A percentile compares a stretch with the other conserved stretches of the same genome.
Evolutionary conservation across 1,140 invertebrate species (phyloP).

Genomic region (Drosophila equinoxialis): DNA sequence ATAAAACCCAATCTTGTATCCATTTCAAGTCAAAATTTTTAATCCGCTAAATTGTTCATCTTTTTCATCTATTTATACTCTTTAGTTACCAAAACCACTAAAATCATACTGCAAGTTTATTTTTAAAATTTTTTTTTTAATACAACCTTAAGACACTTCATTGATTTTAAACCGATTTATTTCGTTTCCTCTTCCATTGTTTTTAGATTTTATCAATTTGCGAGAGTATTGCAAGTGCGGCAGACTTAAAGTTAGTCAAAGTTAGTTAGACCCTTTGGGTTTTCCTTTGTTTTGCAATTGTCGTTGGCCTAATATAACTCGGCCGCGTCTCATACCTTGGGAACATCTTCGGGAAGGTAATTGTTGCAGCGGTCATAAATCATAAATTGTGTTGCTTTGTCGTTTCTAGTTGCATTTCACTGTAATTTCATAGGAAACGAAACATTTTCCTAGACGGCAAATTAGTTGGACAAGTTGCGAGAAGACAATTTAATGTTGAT

Average conservation of each 20-base stretch:
- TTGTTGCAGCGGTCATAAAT: constrained; percentile 77
- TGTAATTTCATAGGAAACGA: constrained; percentile 60
- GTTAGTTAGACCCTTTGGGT: neutral
- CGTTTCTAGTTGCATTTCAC: constrained; percentile 61
- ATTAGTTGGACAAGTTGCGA: constrained; percentile 49
- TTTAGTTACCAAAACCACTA: too few species aligned
- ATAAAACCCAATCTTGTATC: too few species aligned
- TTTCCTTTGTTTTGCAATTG: constrained; percentile 15
- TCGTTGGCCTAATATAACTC: constrained; percentile 24
- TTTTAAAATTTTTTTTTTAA: too few species aligned
- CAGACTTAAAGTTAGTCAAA: neutral
- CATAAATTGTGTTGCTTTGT: constrained; percentile 64
- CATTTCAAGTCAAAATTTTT: too few species aligned
- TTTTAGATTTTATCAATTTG: too few species aligned
- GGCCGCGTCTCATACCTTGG: constrained; percentile 55
- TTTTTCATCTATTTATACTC: too few species aligned
- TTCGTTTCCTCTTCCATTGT: too few species aligned
- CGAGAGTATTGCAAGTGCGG: neutral
- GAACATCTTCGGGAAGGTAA: constrained; percentile 71
- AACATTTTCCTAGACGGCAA: constrained; percentile 59
- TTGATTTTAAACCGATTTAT: too few species aligned
- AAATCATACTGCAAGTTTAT: too few species aligned
- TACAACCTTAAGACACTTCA: too few species aligned
- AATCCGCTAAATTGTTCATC: too few species aligned
- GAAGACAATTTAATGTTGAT: constrained; percentile 5